phyloP scores from a whole-genome alignment of 1,140 invertebrate genomes.

The Drosophila nebulosa region DNA sequence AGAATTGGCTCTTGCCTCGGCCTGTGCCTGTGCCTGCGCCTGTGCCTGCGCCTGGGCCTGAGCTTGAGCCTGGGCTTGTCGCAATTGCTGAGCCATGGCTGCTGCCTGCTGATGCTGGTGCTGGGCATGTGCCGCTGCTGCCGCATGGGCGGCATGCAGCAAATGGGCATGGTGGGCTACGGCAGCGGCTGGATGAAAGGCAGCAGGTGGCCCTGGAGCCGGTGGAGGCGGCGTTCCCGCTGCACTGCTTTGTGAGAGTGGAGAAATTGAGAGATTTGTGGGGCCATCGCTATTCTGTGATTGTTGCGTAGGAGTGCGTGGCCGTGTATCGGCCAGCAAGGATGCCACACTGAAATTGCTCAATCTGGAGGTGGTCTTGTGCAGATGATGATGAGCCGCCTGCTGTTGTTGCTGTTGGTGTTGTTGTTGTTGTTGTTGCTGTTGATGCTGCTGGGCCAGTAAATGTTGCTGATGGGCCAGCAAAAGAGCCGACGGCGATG shows the following conservation, averaged over 20 bases:
- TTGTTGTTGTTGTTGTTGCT: conserved; percentile 71
- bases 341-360: conserved; percentile 87
- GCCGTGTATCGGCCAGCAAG: conserved; percentile 85
- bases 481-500: conserved; percentile 82
- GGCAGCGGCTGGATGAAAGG: conserved; percentile 72
- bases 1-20: conserved; percentile 50
- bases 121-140: conserved; percentile 71
- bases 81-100: conserved; percentile 49
- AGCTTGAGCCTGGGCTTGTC: conserved; percentile 43
- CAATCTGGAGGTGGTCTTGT: conserved; percentile 82
- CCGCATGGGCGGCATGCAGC: conserved; percentile 68
- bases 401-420: conserved; percentile 67
- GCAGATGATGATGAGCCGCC: conserved; percentile 76
- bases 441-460: conserved; percentile 64
- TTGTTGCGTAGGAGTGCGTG: conserved; percentile 59
- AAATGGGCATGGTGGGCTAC: conserved; percentile 76
- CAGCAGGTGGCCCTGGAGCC: conserved; percentile 35
- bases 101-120: conserved; percentile 64
- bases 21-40: conserved; percentile 15
- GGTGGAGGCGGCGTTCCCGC: conserved; percentile 58
- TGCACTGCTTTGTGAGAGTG: conserved; percentile 63
- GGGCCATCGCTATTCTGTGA: conserved; percentile 67
- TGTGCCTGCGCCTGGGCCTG: conserved; percentile 50
- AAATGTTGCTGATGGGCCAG: conserved; percentile 82
- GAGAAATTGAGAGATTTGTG: conserved; percentile 76